phyloP scores from a whole-genome alignment of 30 jellyfish, hydroid and myxozoan species.

The Chrysaora quinquecirrha region DNA sequence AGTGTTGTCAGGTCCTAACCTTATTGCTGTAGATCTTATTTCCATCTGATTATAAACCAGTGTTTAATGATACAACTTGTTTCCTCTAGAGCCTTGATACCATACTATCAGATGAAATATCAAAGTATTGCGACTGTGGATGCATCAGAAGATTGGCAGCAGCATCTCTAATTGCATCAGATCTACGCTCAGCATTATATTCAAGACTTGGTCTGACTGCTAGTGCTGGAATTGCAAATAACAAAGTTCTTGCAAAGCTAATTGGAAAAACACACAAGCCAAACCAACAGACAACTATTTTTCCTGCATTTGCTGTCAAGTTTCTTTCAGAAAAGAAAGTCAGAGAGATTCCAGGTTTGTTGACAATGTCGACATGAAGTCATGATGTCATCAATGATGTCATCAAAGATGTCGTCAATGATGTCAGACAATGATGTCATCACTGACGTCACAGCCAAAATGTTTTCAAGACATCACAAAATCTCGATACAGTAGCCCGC shows the following conservation, averaged over 20 bases:
- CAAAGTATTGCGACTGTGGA: conserved; percentile 63
- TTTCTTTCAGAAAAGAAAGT: conserved; percentile 41
- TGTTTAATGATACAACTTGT: no score
- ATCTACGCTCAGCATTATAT: conserved; percentile 44
- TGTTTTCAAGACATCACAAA: no score
- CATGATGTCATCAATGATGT: no score
- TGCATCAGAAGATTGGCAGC: conserved; percentile 56
- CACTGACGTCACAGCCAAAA: no score
- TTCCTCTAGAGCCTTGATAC: conserved; percentile 27
- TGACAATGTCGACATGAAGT: no score
- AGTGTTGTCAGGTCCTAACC: no score
- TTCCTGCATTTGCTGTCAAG: conserved; percentile 58
- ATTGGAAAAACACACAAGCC: conserved; percentile 82
- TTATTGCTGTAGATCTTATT: no score
- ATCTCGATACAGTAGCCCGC: no score
- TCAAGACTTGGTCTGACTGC: conserved; percentile 67
- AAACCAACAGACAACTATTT: conserved; percentile 80
- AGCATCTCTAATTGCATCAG: conserved; percentile 55
- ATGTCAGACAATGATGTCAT: no score
- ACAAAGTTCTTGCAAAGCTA: conserved; percentile 76
- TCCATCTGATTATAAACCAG: no score
- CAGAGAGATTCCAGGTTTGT: conserved; percentile 70
- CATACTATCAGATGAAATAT: conserved; percentile 7
- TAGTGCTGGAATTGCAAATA: conserved; percentile 76
- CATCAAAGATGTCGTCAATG: no score